Conservation (phyloP, 1,140 invertebrate genomes). For the Drosophila novamexicana region DNA sequence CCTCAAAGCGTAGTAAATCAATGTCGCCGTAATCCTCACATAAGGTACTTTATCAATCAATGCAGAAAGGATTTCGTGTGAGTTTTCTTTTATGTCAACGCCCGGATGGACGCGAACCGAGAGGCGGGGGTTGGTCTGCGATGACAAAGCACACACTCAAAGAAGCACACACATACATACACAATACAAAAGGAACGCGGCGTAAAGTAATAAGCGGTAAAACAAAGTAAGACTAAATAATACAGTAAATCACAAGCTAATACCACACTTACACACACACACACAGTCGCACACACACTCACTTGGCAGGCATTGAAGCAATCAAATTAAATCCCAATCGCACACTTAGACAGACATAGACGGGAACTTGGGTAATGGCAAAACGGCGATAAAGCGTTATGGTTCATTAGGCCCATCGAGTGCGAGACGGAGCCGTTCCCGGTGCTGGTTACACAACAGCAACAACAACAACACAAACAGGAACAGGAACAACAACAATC, state of each 20-base stretch:
- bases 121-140: neutral
- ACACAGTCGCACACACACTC: slow-evolving; percentile 33
- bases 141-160: slow-evolving; percentile 51
- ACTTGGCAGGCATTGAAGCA: slow-evolving; percentile 70
- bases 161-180: neutral
- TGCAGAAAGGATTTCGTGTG: slow-evolving; percentile 78
- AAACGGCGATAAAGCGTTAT: slow-evolving; percentile 80
- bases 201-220: slow-evolving; percentile 79
- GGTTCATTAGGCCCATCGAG: slow-evolving; percentile 78
- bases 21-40: slow-evolving; percentile 78
- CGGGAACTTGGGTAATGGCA: slow-evolving; percentile 52
- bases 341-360: slow-evolving; percentile 68
- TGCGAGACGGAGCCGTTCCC: slow-evolving; percentile 28
- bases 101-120: slow-evolving; percentile 32
- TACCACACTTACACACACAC: slow-evolving; percentile 52
- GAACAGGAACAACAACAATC: slow-evolving; percentile 1
- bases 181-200: slow-evolving; percentile 2
- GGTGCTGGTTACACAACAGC: neutral
- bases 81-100: slow-evolving; percentile 75
- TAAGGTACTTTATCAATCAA: slow-evolving; percentile 83
- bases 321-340: slow-evolving; percentile 83
- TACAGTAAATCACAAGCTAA: slow-evolving; percentile 82
- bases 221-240: slow-evolving; percentile 82
- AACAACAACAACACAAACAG: neutral
- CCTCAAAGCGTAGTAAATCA: slow-evolving; percentile 73